Conservation (phyloP, 2,113 vertebrate genomes). For the Pandion haliaetus region DNA sequence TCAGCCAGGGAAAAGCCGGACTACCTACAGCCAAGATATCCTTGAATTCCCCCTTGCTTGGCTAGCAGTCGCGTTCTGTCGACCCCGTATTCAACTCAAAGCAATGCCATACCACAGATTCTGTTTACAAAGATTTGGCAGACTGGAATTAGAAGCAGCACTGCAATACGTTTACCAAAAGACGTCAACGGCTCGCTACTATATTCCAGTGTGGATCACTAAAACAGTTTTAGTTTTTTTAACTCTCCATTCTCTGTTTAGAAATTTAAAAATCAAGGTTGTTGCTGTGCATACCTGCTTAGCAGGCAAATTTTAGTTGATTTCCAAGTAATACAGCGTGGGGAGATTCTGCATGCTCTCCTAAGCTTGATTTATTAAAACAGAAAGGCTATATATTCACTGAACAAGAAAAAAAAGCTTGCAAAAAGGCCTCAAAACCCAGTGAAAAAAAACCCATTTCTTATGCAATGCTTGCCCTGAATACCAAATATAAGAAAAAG, state of each 20-base stretch:
- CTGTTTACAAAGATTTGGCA: background rate
- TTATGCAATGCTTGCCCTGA: background rate
- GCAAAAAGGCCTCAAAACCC: background rate
- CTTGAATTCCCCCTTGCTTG: background rate
- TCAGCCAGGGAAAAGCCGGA: background rate
- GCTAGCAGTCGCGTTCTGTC: rapidly evolving
- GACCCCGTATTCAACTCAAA: rapidly evolving
- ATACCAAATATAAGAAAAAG: background rate
- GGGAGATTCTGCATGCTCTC: background rate
- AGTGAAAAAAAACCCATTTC: background rate
- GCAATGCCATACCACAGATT: background rate
- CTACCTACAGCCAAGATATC: background rate
- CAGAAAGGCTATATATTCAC: background rate
- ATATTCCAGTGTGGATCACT: background rate
- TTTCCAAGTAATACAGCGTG: background rate
- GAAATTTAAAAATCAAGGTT: background rate
- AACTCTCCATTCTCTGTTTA: background rate
- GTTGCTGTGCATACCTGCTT: background rate
- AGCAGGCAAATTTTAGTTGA: no score
- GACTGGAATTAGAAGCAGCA: background rate
- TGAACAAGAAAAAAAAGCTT: background rate
- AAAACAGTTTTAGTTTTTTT: background rate
- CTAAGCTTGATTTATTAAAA: background rate
- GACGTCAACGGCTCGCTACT: rapidly evolving
- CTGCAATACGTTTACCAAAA: rapidly evolving